Evolutionary conservation across 2,888 invertebrate species (phyloP).

Genomic region (Sepioteuthis lessoniana): DNA sequence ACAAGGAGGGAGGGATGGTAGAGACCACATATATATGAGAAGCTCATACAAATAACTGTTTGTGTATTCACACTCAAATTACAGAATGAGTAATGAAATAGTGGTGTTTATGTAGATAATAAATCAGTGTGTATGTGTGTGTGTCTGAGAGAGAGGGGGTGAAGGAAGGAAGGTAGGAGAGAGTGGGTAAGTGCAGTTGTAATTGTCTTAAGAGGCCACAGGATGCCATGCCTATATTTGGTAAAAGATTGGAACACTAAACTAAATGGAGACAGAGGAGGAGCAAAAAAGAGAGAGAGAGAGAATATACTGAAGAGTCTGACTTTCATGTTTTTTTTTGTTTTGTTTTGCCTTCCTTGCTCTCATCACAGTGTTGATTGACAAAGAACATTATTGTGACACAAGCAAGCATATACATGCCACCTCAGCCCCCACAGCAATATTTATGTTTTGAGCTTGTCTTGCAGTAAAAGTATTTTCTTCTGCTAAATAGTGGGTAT

Average conservation of each 20-base stretch:
- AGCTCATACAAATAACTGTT: neutral
- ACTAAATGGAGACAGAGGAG: neutral
- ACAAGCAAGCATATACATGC: too few relatives aligned
- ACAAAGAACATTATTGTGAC: too few relatives aligned
- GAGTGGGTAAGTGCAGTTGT: neutral
- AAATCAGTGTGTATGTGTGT: neutral
- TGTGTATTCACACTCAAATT: neutral
- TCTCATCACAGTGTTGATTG: too few relatives aligned
- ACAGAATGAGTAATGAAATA: neutral
- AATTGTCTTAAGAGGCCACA: slow-evolving; percentile 33
- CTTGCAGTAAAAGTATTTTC: too few relatives aligned
- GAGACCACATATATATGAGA: neutral
- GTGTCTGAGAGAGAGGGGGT: neutral
- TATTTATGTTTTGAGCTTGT: too few relatives aligned
- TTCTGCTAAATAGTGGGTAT: too few relatives aligned
- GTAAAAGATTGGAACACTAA: slow-evolving; percentile 5
- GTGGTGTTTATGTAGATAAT: neutral
- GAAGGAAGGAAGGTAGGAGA: neutral
- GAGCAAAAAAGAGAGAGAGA: neutral
- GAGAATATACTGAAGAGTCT: too few relatives aligned
- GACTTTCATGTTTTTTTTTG: too few relatives aligned
- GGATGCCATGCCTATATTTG: slow-evolving; percentile 16
- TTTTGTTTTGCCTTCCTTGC: too few relatives aligned
- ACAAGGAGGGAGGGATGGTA: too few relatives aligned
- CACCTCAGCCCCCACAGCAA: too few relatives aligned